Percentiles rank a stretch among this genome's conserved stretches.
Conservation (phyloP, 2,888 invertebrate genomes). For the Caenorhabditis sp. region DNA sequence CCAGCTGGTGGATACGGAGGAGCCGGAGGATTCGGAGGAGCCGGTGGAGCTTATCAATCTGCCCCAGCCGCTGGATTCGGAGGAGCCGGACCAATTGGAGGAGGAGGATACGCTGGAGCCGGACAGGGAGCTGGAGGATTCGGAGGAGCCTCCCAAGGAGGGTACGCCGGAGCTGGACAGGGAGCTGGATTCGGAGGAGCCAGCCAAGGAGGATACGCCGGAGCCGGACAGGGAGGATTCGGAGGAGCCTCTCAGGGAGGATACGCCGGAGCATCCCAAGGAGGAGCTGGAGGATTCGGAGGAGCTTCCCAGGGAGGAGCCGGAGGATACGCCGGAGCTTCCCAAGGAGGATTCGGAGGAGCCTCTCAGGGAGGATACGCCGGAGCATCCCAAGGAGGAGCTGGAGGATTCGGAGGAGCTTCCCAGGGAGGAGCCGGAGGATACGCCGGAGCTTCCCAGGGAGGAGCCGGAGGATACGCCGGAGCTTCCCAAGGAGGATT, state of each 20-base stretch:
- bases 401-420: conserved; percentile 41
- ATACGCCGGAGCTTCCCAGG: conserved; percentile 36
- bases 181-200: conserved; percentile 43
- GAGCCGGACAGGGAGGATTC: conserved; percentile 44
- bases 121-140: conserved; percentile 37
- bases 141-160: conserved; percentile 30
- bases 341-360: conserved; percentile 37
- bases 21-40: conserved; percentile 30
- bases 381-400: conserved; percentile 23
- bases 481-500: conserved; percentile 30
- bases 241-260: conserved; percentile 31
- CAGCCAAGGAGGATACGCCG: conserved; percentile 27
- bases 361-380: conserved; percentile 30
- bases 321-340: conserved; percentile 16
- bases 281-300: conserved; percentile 15
- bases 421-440: conserved; percentile 39
- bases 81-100: conserved; percentile 25
- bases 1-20: conserved; percentile 17
- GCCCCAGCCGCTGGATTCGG: conserved; percentile 28
- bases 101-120: conserved; percentile 13
- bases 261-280: conserved; percentile 40
- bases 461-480: conserved; percentile 41
- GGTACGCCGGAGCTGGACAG: conserved; percentile 31
- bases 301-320: conserved; percentile 13
- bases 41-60: conserved; percentile 35